Evolutionary conservation across 2,888 invertebrate genomes (phyloP).

Genomic region (Lithophane socia): DNA sequence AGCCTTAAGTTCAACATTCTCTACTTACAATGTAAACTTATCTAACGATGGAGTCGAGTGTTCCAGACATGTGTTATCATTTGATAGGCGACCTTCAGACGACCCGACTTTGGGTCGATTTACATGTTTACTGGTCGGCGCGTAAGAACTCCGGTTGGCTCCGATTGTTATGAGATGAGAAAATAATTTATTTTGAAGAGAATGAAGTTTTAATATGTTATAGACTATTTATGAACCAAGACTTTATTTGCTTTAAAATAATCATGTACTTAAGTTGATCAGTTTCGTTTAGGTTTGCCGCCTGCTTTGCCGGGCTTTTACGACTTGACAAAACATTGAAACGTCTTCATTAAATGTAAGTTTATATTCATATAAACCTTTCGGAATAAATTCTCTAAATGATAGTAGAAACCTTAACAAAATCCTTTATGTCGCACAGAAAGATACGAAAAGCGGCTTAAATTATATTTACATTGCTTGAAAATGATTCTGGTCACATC

Average conservation of each 20-base stretch:
- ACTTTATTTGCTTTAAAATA: background rate
- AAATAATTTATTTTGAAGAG: slow-evolving; percentile 1
- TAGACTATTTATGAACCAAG: background rate
- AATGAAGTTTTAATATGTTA: background rate
- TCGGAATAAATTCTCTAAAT: too few species aligned
- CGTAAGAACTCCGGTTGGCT: background rate
- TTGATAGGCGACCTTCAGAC: slow-evolving; percentile 47
- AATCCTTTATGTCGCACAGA: too few species aligned
- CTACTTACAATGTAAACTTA: slow-evolving; percentile 22
- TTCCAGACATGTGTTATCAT: slow-evolving; percentile 48
- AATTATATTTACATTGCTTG: background rate
- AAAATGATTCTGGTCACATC: background rate
- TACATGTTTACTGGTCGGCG: slow-evolving; percentile 37
- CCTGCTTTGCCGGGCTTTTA: too few species aligned
- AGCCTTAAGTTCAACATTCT: slow-evolving; percentile 6
- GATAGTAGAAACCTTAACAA: too few species aligned
- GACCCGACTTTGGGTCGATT: slow-evolving; percentile 23
- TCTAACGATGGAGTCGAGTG: slow-evolving; percentile 23
- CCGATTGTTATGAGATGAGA: slow-evolving; percentile 15
- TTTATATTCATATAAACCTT: too few species aligned
- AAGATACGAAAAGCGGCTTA: too few species aligned
- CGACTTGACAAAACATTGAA: too few species aligned
- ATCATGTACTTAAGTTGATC: too few species aligned
- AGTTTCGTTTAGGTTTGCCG: too few species aligned
- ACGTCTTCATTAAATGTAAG: too few species aligned